Evolutionary conservation across 2,113 vertebrate genomes (phyloP), one percentile per base, ranked within the genome.

Genomic region (Parus major): DNA sequence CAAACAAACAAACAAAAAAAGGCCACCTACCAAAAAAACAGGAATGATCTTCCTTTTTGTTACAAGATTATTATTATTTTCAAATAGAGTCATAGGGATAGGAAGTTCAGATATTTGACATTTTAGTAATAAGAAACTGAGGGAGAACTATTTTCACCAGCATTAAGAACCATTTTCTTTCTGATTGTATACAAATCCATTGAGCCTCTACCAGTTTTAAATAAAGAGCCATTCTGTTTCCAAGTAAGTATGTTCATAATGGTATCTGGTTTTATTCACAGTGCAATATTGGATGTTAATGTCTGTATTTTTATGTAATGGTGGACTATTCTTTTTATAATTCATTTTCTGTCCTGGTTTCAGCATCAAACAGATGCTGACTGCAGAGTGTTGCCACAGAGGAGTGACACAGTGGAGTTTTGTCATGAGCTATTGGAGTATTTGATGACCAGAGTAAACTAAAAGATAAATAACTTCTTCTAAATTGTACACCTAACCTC

Each of bases 311-410:
- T 88, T n/a, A 35, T 50, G 24, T 61, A 89, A 50, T 35, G 25
- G 46, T 84, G 57, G 56, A 31, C 63, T 82, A 4, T 73, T 91
- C 33, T 93, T 73, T 88, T 68, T 92, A 44, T 39, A 69, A 89
- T 90, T 95, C 19, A 49, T 84, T 94, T 92, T 82, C 47, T 72
- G 3, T 29, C 21, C n/a, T 53, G 39, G 50, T 83, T 94, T 92
- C 82, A 81, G 72, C 65, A 94, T 81, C 52, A 88, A 91, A 46
- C 46, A 89, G 84, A 71, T 91, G 85, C 63, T 80, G 66, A 65
- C 28, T 72, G 27, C 49, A 41, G 23, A 15, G 9, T 68, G 52
- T 64, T 93, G 71, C 44, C 46, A 73, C 28, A 28, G 41, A 19
- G 85, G 65, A 92, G 53, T 57, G 79, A 52, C 66, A 49, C 63